Conservation (phyloP, 2,888 invertebrate genomes). For the Polydrusus cervinus region DNA sequence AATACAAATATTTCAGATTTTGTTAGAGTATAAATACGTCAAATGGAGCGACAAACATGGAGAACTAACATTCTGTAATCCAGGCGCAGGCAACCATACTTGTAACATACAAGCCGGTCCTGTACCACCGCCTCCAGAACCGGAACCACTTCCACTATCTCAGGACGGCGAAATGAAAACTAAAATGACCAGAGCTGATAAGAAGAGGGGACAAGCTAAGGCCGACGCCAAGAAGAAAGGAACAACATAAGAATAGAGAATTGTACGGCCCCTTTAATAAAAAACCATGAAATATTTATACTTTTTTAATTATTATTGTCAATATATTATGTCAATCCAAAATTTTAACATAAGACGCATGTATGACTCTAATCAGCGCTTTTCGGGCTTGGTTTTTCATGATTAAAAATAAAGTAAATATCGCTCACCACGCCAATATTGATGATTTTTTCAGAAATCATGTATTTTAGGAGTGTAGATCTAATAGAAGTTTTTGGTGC, state of each 20-base stretch:
- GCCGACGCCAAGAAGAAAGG: slow-evolving; percentile 37
- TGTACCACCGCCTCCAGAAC: slow-evolving; percentile 60
- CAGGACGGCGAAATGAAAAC: slow-evolving; percentile 25
- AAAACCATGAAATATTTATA: too few species aligned
- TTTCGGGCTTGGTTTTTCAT: too few species aligned
- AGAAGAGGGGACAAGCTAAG: slow-evolving; percentile 50
- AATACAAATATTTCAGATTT: slow-evolving; percentile 37
- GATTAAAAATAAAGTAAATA: too few species aligned
- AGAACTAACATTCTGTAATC: slow-evolving; percentile 71
- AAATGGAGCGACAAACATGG: slow-evolving; percentile 69
- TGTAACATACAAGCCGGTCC: slow-evolving; percentile 68
- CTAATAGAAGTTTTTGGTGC: too few species aligned
- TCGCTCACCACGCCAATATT: too few species aligned
- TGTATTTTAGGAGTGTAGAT: too few species aligned
- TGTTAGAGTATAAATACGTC: slow-evolving; percentile 69
- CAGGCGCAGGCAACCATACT: slow-evolving; percentile 73
- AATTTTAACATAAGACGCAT: too few species aligned
- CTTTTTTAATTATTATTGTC: too few species aligned
- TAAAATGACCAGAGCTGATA: slow-evolving; percentile 48
- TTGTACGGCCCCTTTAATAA: too few species aligned
- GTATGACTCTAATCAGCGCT: too few species aligned
- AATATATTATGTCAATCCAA: too few species aligned
- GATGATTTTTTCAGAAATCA: too few species aligned
- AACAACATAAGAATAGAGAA: neutral
- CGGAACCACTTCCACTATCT: slow-evolving; percentile 45